Base-by-base conservation (phyloP, 2,797 vertebrate genomes). In the Dipus sagitta region DNA sequence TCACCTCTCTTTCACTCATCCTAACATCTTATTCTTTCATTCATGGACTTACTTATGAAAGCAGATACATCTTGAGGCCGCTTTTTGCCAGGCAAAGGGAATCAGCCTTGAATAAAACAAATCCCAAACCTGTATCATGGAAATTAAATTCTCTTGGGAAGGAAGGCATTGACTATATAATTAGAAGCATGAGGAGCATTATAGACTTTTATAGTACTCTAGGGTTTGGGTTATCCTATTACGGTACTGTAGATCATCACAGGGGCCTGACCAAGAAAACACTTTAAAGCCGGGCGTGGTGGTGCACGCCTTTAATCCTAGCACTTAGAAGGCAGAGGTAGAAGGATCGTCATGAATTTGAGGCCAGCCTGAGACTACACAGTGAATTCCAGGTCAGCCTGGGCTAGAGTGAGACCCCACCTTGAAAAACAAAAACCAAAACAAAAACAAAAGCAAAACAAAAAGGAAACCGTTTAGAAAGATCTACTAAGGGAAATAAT, bases 101-200 rank as follows among this genome's bases (percentile, higher is more conserved):
- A 70, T 86, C 47, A 85, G 62, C n/a, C 62, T 64, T 71, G n/a
- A 92, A 60, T 88, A 74, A 94, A 88, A 92, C n/a, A 93, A 89
- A 85, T 90, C 47, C 13, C n/a, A 91, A 74, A 32, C 14, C 12
- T 78, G 21, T 92, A 23, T 90, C 52, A 60, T 60, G n/a, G 89
- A 80, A 83, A n/a, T 80, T 93, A 42, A 62, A 84, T 23, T 87
- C n/a, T 92, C 26, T 58, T 93, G 20, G 70, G 47, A 90, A 94
- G n/a, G n/a, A 94, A 94, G 52, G 54, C 47, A 74, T 75, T 82
- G 4, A 75, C 54, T 91, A 77, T 91, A 38, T 77, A 72, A 86
- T 83, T 90, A 62, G 18, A 72, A 88, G 47, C 52, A 52, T 72
- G 8, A 80, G 30, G 15, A 93, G 12, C 86, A 62, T 91, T 79